Evolutionary conservation across 2,113 vertebrate species (phyloP), one percentile per base, ranked within the genome.

Genomic region (Chloropsis hardwickii): DNA sequence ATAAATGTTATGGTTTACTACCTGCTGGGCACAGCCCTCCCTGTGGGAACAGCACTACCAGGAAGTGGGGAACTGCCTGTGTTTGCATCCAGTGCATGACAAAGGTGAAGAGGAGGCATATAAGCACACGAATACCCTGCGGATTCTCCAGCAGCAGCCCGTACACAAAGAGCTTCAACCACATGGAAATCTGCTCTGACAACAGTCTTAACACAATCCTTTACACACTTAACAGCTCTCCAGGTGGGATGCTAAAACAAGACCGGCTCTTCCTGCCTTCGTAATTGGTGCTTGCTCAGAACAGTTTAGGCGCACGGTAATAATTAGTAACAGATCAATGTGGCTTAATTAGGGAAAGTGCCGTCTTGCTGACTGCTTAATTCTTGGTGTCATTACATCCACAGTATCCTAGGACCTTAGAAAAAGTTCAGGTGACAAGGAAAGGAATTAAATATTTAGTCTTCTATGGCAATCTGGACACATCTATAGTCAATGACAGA

Each of bases 81-180:
- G 93, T 92, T 96, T 96, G 94, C 85, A 92, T 96, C 78, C 65
- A 35, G 40, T 45, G 60, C 76, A 67, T 64, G 56, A 77, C 76
- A 94, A 91, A 96, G 54, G 47, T n/a, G 45, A 93, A 88, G 67
- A 58, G 71, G 29, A 92, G 94, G 37, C 56, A 51, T 1, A 60
- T 18, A 56, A 88, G 71, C 50, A 80, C 42, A 60, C 0, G 1
- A 11, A 61, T 60, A 40, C 73, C 58, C 90, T 51, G 64, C 15
- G 14, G 88, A 72, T 50, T 33, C 67, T 58, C 72, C 67, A 66
- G 74, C 62, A 88, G 45, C 81, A 70, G 67, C 58, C 25, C 51
- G 6, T 54, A 28, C 45, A 83, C 58, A 81, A 70, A 82, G 72
- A 86, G 48, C 47, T 78, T 51, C 47, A 81, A 13, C 44, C 77